These are phyloP conservation scores for Hippocampus mohnikei DNA, from an alignment of 2,113 vertebrate genomes.

Conservation along the genomic window DNA sequence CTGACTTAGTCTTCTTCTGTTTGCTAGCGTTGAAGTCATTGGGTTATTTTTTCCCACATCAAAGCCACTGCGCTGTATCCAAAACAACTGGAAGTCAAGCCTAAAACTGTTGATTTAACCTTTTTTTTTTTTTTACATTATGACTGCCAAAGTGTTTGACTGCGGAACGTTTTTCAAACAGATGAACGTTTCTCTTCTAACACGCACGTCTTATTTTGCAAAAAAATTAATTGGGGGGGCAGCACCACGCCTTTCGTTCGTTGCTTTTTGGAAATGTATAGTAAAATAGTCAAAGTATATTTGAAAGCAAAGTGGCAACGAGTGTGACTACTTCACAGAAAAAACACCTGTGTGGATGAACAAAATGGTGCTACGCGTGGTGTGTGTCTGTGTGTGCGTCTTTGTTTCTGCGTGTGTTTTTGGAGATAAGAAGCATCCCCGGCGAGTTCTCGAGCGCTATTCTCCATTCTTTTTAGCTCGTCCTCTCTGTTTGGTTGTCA, in stretches of 20 bases:
- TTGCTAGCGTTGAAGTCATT: too few species aligned
- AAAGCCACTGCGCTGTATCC: too few species aligned
- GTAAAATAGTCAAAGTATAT: neutral
- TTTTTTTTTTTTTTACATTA: too few species aligned
- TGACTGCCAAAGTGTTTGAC: too few species aligned
- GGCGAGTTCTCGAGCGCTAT: conserved; percentile 27
- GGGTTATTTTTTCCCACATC: too few species aligned
- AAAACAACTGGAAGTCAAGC: too few species aligned
- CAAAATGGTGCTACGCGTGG: neutral
- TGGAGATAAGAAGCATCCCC: conserved; percentile 10
- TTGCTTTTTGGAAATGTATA: neutral
- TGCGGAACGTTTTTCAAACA: too few species aligned
- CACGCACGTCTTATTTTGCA: too few species aligned
- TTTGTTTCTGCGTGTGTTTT: neutral
- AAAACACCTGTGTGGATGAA: neutral
- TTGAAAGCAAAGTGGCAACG: neutral
- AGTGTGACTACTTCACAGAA: neutral
- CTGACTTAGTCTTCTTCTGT: too few species aligned
- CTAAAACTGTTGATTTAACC: neutral
- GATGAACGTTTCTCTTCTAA: too few species aligned
- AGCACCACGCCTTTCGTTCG: neutral
- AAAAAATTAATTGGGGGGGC: too few species aligned
- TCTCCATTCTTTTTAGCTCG: conserved; percentile 1
- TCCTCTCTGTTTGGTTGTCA: conserved; percentile 42
- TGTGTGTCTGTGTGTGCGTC: neutral